Percentiles rank a stretch among this genome's conserved stretches.
Evolutionary conservation across 2,797 vertebrate genomes (phyloP).

Genomic region (Hapalemur alaotrensis): DNA sequence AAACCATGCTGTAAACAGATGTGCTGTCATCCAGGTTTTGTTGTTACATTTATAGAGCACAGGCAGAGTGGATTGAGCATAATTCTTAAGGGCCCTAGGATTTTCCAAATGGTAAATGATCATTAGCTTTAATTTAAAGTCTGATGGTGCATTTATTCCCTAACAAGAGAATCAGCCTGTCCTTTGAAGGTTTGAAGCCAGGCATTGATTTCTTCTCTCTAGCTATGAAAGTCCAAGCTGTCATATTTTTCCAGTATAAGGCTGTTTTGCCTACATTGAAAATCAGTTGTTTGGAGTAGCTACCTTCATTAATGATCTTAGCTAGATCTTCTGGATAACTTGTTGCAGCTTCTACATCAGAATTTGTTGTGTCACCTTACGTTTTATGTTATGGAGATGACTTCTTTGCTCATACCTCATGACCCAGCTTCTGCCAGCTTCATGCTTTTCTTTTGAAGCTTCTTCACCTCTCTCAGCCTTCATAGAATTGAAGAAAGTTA

Average conservation of each 20-base stretch:
- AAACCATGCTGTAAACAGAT: not conserved
- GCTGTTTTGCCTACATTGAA: not conserved
- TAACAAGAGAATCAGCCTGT: not conserved
- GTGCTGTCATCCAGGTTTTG: not conserved
- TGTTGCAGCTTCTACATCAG: not conserved
- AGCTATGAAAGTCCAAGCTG: not conserved
- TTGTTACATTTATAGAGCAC: not conserved
- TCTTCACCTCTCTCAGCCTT: not conserved
- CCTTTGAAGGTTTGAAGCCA: not conserved
- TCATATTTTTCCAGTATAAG: not conserved
- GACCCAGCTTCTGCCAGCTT: not conserved
- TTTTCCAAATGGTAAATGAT: not conserved
- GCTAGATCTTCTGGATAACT: not conserved
- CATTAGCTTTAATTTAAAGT: not conserved
- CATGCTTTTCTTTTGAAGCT: not conserved
- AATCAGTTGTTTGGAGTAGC: not conserved
- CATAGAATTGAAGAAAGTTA: not conserved
- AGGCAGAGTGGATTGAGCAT: not conserved
- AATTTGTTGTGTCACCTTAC: not conserved
- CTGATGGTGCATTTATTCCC: not conserved
- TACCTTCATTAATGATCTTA: not conserved
- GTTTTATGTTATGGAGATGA: not conserved
- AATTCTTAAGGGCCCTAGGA: not conserved
- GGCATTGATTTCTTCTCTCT: not conserved
- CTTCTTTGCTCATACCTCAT: not conserved